Base-by-base conservation (phyloP, 2,797 vertebrate species). In the Leptodactylus fallax region DNA sequence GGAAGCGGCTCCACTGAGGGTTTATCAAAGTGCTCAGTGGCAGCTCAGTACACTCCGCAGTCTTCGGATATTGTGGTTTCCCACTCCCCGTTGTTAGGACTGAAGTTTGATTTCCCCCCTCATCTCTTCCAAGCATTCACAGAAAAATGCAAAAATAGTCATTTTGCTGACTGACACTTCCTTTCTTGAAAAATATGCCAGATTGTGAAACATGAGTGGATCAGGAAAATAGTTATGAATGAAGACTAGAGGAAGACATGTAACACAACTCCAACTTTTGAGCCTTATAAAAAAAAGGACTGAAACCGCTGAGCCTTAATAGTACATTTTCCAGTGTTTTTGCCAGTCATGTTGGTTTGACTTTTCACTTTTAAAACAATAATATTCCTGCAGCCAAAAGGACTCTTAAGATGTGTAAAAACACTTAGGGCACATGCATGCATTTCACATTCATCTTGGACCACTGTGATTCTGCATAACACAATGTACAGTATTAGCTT, bases 11-110 rank as follows among this genome's bases (percentile, higher is more conserved):
- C 81, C 72, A 21, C 51, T 19, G 87, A 71, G 72, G 72, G 58
- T 87, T 82, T 76, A 87, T 87, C 80, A 87, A 87, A 77, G 80
- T 83, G 49, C 80, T 65, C 72, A 87, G 69, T 21, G 65, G 49
- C 51, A 13, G 77, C 63, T 81, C 71, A 23, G 74, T 77, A 77
- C 74, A 53, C 74, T 77, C 74, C 21, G 49, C 76, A 56, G 23
- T 60, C 2, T 25, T 72, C 77, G 19, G 12, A 80, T 36, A 51
- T 27, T 78, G 56, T 77, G 67, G 58, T 65, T 83, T 78, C 56
- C 80, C 58, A 47, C 81, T 83, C 69, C 67, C 67, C 72, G 51
- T 77, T 67, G 80, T 45, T 55, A 78, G 69, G 45, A 77, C 25
- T 74, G 56, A 87, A 53, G 71, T 63, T 56, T 53, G 60, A 65